Evolutionary conservation across 1,140 invertebrate genomes (phyloP).

Genomic region (Rhopalosiphum maidis): DNA sequence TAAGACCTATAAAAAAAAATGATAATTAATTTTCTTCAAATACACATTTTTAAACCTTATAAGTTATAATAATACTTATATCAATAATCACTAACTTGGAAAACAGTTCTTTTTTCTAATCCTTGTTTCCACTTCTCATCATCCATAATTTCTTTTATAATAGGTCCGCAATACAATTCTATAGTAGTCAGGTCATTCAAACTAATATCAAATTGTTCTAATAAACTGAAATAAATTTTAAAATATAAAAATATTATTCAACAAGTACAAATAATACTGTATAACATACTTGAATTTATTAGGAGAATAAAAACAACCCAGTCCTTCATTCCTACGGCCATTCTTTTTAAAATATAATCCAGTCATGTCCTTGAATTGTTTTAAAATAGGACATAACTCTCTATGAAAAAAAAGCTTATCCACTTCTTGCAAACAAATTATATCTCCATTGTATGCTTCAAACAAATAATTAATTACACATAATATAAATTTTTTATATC

Average conservation of each 20-base stretch:
- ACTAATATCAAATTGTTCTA: slow-evolving; percentile 3
- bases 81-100: slow-evolving; percentile 22
- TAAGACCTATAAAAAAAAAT: not conserved
- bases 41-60: not conserved
- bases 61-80: not conserved
- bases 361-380: slow-evolving; percentile 65
- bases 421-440: slow-evolving; percentile 93
- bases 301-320: slow-evolving; percentile 78
- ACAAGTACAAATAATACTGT: not conserved
- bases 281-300: slow-evolving; percentile 68
- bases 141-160: not conserved
- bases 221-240: slow-evolving; percentile 33
- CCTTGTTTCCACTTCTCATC: slow-evolving; percentile 5
- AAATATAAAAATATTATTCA: too few relatives aligned
- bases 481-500: not conserved
- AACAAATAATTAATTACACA: slow-evolving; percentile 58
- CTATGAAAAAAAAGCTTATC: slow-evolving; percentile 79
- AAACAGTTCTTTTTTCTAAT: slow-evolving; percentile 1
- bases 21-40: not conserved
- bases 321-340: slow-evolving; percentile 77
- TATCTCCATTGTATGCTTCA: slow-evolving; percentile 85
- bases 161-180: not conserved
- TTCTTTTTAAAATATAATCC: slow-evolving; percentile 76
- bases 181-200: not conserved
- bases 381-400: slow-evolving; percentile 73